phyloP scores from a whole-genome alignment of 2,888 invertebrate genomes.

The Onchidella celtica region DNA sequence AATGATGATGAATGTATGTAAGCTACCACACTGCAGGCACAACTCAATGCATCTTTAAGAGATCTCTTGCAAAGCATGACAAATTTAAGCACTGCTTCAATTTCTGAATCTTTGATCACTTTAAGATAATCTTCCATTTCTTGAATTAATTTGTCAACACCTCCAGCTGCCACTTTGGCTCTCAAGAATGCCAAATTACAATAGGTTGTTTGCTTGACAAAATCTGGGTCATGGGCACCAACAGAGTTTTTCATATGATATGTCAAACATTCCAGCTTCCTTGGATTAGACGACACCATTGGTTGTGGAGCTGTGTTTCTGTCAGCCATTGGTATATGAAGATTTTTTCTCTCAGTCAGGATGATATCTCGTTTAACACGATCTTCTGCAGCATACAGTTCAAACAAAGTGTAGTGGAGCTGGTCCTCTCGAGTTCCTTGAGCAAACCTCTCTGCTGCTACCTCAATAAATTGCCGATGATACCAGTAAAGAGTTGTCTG shows the following conservation, averaged over 20 bases:
- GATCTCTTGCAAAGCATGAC: constrained; percentile 57
- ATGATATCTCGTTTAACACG: constrained; percentile 67
- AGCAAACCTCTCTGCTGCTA: constrained; percentile 66
- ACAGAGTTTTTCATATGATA: constrained; percentile 64
- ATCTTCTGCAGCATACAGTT: constrained; percentile 65
- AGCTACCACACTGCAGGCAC: constrained; percentile 65
- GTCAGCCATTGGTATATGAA: constrained; percentile 69
- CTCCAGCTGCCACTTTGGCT: constrained; percentile 64
- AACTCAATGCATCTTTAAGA: constrained; percentile 52
- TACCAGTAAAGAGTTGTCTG: constrained; percentile 76
- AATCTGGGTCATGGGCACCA: constrained; percentile 51
- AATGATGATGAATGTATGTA: constrained; percentile 53
- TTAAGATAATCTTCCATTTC: constrained; percentile 90
- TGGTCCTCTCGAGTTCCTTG: constrained; percentile 53
- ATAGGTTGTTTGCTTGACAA: constrained; percentile 61
- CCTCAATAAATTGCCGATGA: constrained; percentile 75
- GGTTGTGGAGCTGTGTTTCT: constrained; percentile 71
- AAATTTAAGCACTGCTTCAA: constrained; percentile 83
- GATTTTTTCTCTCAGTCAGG: constrained; percentile 65
- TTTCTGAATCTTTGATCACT: constrained; percentile 89
- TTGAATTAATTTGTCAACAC: constrained; percentile 83
- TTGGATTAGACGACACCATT: constrained; percentile 58
- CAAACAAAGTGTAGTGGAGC: constrained; percentile 67
- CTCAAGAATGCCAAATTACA: constrained; percentile 68
- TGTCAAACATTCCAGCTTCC: constrained; percentile 68